Evolutionary conservation across 1,140 invertebrate genomes (phyloP).

Genomic region (Eriosoma lanigerum): DNA sequence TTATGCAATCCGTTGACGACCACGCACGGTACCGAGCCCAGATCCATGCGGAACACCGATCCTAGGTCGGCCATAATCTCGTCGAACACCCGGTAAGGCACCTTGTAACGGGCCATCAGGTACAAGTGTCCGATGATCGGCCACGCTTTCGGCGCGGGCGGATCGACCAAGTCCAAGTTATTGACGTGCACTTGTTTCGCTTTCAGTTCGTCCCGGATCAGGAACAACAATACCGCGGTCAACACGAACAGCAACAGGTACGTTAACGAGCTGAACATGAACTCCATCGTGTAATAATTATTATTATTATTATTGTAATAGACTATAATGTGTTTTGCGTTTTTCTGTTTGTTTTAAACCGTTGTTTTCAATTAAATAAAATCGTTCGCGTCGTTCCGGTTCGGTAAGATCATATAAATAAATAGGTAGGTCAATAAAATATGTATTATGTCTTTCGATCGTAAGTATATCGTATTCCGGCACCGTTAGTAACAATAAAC

Average conservation of each 20-base stretch:
- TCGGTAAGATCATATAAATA: no score
- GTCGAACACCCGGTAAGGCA: slow-evolving; percentile 68
- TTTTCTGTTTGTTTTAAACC: not conserved
- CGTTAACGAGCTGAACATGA: slow-evolving; percentile 40
- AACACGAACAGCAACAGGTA: slow-evolving; percentile 37
- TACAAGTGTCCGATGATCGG: slow-evolving; percentile 67
- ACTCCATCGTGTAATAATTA: slow-evolving; percentile 7
- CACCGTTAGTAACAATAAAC: no score
- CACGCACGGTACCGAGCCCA: slow-evolving; percentile 66
- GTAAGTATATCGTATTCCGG: no score
- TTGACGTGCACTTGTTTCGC: slow-evolving; percentile 10
- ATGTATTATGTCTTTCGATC: no score
- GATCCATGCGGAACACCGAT: slow-evolving; percentile 63
- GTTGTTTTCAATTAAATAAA: not conserved
- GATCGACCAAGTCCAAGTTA: slow-evolving; percentile 54
- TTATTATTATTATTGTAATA: slow-evolving; percentile 5
- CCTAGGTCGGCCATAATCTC: slow-evolving; percentile 63
- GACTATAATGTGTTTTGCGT: not conserved
- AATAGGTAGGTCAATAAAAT: no score
- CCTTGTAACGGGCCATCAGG: slow-evolving; percentile 64
- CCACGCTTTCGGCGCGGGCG: slow-evolving; percentile 64
- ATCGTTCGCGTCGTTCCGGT: no score
- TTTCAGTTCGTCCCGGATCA: slow-evolving; percentile 34
- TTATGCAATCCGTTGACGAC: slow-evolving; percentile 67
- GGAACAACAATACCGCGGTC: slow-evolving; percentile 23